Conservation (phyloP, 2,797 vertebrate species). For the Fratercula arctica region DNA sequence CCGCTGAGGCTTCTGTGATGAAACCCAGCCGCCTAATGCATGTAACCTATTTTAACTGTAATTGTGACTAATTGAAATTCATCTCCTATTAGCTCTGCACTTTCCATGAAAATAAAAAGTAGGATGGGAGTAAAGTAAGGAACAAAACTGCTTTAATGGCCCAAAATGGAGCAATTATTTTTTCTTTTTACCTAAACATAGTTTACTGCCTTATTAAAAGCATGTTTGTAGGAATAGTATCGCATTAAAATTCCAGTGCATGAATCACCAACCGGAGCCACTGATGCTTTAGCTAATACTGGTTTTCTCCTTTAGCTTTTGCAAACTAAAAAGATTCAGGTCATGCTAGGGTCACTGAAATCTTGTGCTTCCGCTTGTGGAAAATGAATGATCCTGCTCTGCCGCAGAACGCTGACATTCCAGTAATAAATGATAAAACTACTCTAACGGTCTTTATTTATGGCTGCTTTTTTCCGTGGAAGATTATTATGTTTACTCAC, state of each 20-base stretch:
- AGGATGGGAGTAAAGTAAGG: conserved; percentile 58
- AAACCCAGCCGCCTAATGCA: conserved; percentile 26
- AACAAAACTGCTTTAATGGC: conserved; percentile 64
- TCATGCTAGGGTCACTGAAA: conserved; percentile 58
- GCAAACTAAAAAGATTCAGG: conserved; percentile 46
- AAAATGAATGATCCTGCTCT: conserved; percentile 49
- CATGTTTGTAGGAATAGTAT: conserved; percentile 61
- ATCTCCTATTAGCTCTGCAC: conserved; percentile 53
- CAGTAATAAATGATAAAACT: conserved; percentile 46
- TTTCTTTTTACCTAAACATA: conserved; percentile 68
- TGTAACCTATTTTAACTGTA: conserved; percentile 37
- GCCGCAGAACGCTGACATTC: not conserved
- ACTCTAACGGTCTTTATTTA: conserved; percentile 46
- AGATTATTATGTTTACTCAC: conserved; percentile 56
- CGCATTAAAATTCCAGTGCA: conserved; percentile 72
- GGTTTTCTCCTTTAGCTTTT: conserved; percentile 52
- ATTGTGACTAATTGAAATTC: conserved; percentile 72
- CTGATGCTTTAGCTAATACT: conserved; percentile 30
- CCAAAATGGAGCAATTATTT: conserved; percentile 72
- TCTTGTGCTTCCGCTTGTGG: conserved; percentile 64
- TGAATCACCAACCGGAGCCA: conserved; percentile 38
- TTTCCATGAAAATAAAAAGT: conserved; percentile 67
- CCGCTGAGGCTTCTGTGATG: not conserved
- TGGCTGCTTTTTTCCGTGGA: conserved; percentile 36
- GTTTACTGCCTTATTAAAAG: conserved; percentile 74